A percentile compares a stretch with the other conserved stretches of the same genome.
These are phyloP conservation scores for Drosophila picticornis DNA, from an alignment of 2,888 invertebrate genomes.

Conservation along the genomic window DNA sequence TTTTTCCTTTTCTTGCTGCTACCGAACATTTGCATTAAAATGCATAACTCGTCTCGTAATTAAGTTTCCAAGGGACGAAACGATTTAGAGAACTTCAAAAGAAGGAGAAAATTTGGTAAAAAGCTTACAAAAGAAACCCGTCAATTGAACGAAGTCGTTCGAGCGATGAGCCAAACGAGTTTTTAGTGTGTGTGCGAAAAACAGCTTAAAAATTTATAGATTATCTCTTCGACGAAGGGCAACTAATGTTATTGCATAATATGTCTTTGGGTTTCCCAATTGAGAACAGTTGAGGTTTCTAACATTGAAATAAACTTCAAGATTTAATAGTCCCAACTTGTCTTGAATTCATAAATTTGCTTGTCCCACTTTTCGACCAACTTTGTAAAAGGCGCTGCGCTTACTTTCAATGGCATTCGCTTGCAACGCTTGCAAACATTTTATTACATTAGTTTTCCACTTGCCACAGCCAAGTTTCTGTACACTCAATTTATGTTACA, in stretches of 20 bases:
- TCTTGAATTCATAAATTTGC: not conserved
- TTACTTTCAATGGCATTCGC: conserved; percentile 16
- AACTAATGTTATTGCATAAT: not conserved
- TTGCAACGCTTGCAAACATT: conserved; percentile 25
- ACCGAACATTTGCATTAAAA: conserved; percentile 65
- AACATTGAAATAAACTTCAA: not conserved
- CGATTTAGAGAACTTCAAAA: not conserved
- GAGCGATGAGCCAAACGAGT: not conserved
- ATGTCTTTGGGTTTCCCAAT: not conserved
- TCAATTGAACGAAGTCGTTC: not conserved
- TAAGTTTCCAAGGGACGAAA: conserved; percentile 41
- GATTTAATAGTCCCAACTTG: not conserved
- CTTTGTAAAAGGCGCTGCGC: conserved; percentile 21
- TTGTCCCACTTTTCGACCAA: conserved; percentile 37
- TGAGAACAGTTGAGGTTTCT: not conserved
- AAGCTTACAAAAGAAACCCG: not conserved
- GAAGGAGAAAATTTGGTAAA: not conserved
- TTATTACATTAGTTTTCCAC: conserved; percentile 48
- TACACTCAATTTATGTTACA: conserved; percentile 30
- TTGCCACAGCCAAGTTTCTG: conserved; percentile 7
- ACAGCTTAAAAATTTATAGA: not conserved
- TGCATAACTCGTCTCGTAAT: conserved; percentile 60
- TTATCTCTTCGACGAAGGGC: not conserved
- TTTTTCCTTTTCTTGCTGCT: conserved; percentile 24
- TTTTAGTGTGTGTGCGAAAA: not conserved